Evolutionary conservation across 1,140 invertebrate species (phyloP).

Genomic region (Cotesia glomerata): DNA sequence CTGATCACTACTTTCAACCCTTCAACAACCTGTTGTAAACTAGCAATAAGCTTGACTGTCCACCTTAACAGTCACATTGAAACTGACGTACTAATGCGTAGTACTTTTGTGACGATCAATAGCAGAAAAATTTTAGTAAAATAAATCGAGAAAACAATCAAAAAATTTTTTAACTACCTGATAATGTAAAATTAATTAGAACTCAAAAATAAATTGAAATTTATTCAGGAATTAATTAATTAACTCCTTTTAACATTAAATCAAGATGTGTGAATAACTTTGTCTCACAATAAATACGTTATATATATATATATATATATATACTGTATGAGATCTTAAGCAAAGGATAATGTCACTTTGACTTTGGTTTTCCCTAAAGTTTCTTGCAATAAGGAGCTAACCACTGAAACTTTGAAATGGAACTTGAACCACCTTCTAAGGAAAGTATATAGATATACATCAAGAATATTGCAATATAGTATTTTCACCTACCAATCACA

Average conservation of each 20-base stretch:
- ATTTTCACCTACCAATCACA: slow-evolving; percentile 21
- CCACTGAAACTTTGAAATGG: slow-evolving; percentile 35
- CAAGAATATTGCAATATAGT: not conserved
- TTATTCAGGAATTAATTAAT: not conserved
- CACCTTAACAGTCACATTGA: too few relatives aligned
- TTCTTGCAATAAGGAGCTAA: slow-evolving; percentile 31
- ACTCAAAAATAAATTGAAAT: not conserved
- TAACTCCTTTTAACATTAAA: not conserved
- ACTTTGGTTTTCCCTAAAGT: not conserved
- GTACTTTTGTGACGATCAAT: too few relatives aligned
- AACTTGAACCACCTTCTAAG: slow-evolving; percentile 13
- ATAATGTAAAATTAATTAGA: too few relatives aligned
- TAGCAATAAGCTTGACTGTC: too few relatives aligned
- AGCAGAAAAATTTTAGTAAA: too few relatives aligned
- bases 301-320: too few relatives aligned
- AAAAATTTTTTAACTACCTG: too few relatives aligned
- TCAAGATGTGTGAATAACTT: too few relatives aligned
- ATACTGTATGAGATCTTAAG: not conserved
- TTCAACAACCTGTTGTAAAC: too few relatives aligned
- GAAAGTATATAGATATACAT: not conserved
- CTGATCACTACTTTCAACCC: not conserved
- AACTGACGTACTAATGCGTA: too few relatives aligned
- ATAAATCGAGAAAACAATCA: too few relatives aligned
- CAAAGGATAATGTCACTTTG: not conserved
- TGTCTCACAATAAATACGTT: too few relatives aligned